Evolutionary conservation across 1,140 invertebrate genomes (phyloP), one percentile per base, ranked within the genome.

Genomic region (Trichomalopsis sarcophagae): DNA sequence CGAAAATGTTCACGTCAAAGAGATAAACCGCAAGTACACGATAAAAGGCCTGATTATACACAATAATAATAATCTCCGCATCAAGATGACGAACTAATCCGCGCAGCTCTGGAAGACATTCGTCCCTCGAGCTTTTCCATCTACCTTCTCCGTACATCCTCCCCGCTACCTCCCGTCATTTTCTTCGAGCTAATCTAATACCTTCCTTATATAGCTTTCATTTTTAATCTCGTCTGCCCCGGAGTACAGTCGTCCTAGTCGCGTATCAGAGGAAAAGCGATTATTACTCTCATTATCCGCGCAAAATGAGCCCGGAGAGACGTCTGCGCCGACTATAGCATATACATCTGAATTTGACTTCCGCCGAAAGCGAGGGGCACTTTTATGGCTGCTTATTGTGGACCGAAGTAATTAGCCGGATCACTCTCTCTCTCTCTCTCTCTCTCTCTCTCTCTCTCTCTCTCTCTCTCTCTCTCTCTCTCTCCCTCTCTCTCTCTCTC

Each of bases 271-370:
- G 4, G 33, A 44, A 44, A 36, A 36, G 36, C 21, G 33, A 30
- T 80, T 80, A 84, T 84, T 74, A 36, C 79, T 84, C 73, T 71
- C 69, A 80, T 79, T 79, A 84, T 79, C 69, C 50, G 21, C 5
- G 14, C 17, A 11, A 40, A 78, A 84, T 78, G 62, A 82, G 50
- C 62, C 33, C 47, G 6, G 40, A 74, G 74, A 71, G 36, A 3
- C 23, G 78, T n/a, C 68, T 44, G 17, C 5, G 33, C 33, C 33
- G 69, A 75, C 40, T 50, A 40, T 68, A 44, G 10, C 0, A 2
- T 40, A 36, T 81, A 40, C 73, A 50, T 75, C 71, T 55, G 47
- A 82, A 62, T 44, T 75, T 27, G 14, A 74, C 71, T 40, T 81
- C 17, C 27, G 33, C 5, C 55, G 55, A 62, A 62, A 62, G 17